Evolutionary conservation across 2,113 vertebrate species (phyloP).

Genomic region (Hippocampus zosterae): DNA sequence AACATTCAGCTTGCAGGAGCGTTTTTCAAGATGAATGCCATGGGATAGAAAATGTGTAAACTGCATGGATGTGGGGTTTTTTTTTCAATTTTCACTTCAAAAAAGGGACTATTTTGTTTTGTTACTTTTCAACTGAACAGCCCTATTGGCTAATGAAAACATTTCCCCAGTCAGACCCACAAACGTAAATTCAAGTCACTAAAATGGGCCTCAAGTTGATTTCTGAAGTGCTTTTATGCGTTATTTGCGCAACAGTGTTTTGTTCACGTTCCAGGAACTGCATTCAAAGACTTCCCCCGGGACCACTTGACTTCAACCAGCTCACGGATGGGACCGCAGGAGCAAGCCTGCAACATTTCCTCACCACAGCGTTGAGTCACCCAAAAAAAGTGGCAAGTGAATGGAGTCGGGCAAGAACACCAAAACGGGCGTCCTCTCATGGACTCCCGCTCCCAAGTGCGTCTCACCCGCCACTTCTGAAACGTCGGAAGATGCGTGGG

Average conservation of each 20-base stretch:
- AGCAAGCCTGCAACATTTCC: constrained; percentile 22
- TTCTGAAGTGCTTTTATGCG: too few relatives aligned
- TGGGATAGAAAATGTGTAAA: too few relatives aligned
- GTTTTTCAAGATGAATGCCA: too few relatives aligned
- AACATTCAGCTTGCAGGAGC: too few relatives aligned
- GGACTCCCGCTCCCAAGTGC: constrained; percentile 37
- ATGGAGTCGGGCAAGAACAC: constrained; percentile 36
- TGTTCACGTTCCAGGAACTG: constrained; percentile 20
- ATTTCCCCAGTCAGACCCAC: too few relatives aligned
- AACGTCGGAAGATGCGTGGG: constrained; percentile 47
- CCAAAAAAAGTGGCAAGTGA: not conserved
- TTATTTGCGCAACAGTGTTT: not conserved
- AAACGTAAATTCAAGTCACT: too few relatives aligned
- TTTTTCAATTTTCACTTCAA: too few relatives aligned
- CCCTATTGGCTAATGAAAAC: too few relatives aligned
- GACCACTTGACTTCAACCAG: not conserved
- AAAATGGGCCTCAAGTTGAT: too few relatives aligned
- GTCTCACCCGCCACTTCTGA: constrained; percentile 42
- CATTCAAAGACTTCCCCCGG: constrained; percentile 8
- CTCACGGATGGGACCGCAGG: constrained; percentile 4
- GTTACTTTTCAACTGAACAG: too few relatives aligned
- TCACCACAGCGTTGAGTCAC: constrained; percentile 10
- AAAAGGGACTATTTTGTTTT: too few relatives aligned
- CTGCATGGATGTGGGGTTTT: too few relatives aligned
- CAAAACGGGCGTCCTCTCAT: constrained; percentile 22